phyloP scores from a whole-genome alignment of 2,888 invertebrate species.

The Torymus tubicola region DNA sequence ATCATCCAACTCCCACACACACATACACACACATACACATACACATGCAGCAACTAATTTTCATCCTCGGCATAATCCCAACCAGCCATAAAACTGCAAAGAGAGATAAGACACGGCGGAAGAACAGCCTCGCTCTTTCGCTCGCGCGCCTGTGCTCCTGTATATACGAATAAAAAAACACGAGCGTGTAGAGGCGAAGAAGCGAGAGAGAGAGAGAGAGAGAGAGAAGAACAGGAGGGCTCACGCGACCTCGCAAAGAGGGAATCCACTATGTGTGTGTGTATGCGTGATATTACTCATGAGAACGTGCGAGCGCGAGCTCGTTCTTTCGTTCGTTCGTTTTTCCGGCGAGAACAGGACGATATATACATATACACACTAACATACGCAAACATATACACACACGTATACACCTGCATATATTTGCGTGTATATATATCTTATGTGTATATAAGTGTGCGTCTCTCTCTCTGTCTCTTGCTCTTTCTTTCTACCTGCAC shows the following conservation, averaged over 20 bases:
- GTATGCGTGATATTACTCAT: slow-evolving; percentile 42
- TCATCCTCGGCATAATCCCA: slow-evolving; percentile 10
- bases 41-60: slow-evolving; percentile 9
- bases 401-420: background rate
- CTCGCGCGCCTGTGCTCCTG: slow-evolving; percentile 6
- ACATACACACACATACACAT: too few species aligned
- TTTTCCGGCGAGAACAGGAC: slow-evolving; percentile 32
- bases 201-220: slow-evolving; percentile 16
- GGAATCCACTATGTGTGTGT: slow-evolving; percentile 25
- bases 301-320: slow-evolving; percentile 45
- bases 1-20: too few species aligned
- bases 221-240: slow-evolving; percentile 5
- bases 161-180: background rate
- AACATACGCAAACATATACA: too few species aligned
- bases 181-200: slow-evolving; percentile 12
- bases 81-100: slow-evolving; percentile 40
- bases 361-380: background rate
- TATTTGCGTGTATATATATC: background rate
- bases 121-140: background rate
- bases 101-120: slow-evolving; percentile 35
- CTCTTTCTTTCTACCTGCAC: too few species aligned
- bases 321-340: background rate
- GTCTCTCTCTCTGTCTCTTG: too few species aligned
- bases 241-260: slow-evolving; percentile 19
- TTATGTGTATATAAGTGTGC: background rate